phyloP scores from a whole-genome alignment of 2,113 vertebrate genomes.

The Sterrhoptilus dennistouni region DNA sequence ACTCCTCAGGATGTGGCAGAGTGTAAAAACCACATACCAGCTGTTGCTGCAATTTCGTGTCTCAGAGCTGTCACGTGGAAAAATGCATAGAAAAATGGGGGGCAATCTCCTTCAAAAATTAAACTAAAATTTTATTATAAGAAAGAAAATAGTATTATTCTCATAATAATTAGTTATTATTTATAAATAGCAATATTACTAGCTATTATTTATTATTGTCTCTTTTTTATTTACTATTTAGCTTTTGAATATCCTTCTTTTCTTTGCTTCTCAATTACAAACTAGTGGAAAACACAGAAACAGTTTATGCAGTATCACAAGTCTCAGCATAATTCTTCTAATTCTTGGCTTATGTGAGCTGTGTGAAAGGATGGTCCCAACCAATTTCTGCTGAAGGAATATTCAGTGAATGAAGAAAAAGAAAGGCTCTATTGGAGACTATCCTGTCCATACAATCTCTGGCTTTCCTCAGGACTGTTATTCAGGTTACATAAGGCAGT shows the following conservation, averaged over 20 bases:
- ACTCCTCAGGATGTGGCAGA: background rate
- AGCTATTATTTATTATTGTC: background rate
- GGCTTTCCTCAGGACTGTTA: background rate
- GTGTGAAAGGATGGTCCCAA: background rate
- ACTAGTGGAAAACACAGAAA: accelerated
- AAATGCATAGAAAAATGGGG: background rate
- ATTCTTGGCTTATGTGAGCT: background rate
- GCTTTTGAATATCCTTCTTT: background rate
- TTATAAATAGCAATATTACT: background rate
- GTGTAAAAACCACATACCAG: background rate
- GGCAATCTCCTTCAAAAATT: accelerated
- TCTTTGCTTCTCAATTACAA: background rate
- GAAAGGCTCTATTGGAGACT: background rate
- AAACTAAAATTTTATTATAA: background rate
- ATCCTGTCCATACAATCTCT: background rate
- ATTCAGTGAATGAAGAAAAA: background rate
- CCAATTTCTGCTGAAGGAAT: background rate
- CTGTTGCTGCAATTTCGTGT: background rate
- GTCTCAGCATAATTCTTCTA: background rate
- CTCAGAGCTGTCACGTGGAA: background rate
- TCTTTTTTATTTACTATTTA: background rate
- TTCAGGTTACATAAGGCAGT: background rate
- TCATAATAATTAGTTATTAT: background rate
- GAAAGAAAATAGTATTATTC: background rate
- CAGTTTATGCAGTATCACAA: background rate